Evolutionary conservation across 2,797 vertebrate genomes (phyloP), one percentile per base, ranked within the genome.

Genomic region (Acanthurus tractus): DNA sequence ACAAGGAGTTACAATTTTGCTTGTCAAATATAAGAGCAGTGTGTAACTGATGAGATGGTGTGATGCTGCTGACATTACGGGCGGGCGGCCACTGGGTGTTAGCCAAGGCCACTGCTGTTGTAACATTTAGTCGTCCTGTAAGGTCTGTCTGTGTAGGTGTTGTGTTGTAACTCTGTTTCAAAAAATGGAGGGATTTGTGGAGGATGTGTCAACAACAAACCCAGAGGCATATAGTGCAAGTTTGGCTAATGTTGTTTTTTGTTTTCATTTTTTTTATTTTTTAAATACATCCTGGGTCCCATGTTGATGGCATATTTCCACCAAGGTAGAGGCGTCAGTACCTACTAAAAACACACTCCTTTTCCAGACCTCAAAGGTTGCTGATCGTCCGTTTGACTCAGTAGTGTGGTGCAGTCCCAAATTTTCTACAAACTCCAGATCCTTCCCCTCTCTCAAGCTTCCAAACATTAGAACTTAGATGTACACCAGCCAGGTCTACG

Each of bases 151-250:
- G 85, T 89, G 79, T 87, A 84, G 85, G 81, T 69, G 76, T 72
- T 83, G 77, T 83, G 73, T 87, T 83, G 88, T 75, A 85, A 88
- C 86, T 83, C 88, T 62, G 65, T 78, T 83, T 86, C 50, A 71
- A 79, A 84, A 70, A 79, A 85, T 78, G 86, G 85, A 87, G 82
- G 84, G 87, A 88, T 85, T 81, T 84, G 82, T 85, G 81, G 82
- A 83, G 80, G 77, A 86, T 86, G 87, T 62, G 81, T 89, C 87
- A 85, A 89, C 88, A 88, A 92, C 91, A 84, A 89, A 84, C 88
- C 92, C 91, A 92, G 91, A 93, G 93, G 88, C 86, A 80, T 92
- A 91, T 93, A 94, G 94, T 94, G 94, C 94, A 95, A 95, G 95
- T 95, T 93, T 94, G 93, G 92, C 90, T 93, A 90, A 94, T 90